Percentiles rank a stretch among this genome's conserved stretches.
phyloP scores from a whole-genome alignment of 2,797 vertebrate species.

The Arvicola amphibius region DNA sequence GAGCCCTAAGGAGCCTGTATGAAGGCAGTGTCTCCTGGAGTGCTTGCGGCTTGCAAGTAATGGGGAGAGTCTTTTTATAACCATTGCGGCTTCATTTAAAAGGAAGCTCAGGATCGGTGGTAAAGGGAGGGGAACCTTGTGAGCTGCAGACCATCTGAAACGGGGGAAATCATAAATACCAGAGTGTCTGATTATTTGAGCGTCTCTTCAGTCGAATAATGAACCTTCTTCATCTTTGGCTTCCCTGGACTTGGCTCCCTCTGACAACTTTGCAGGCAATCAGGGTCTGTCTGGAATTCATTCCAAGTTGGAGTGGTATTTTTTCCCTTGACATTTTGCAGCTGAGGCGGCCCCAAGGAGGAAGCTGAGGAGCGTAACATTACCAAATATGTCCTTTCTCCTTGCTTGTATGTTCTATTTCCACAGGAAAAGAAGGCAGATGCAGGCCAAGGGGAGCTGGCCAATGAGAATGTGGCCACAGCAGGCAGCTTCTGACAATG shows the following conservation, averaged over 20 bases:
- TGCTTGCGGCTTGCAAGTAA: slow-evolving; percentile 75
- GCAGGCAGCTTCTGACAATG: slow-evolving; percentile 68
- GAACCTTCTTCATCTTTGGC: slow-evolving; percentile 88
- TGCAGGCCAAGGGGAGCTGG: slow-evolving; percentile 67
- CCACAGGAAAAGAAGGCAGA: slow-evolving; percentile 86
- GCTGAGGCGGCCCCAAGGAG: slow-evolving; percentile 86
- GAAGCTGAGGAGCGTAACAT: slow-evolving; percentile 85
- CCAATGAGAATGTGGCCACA: slow-evolving; percentile 76
- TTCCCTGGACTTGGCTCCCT: slow-evolving; percentile 86
- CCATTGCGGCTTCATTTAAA: slow-evolving; percentile 80
- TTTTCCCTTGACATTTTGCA: slow-evolving; percentile 87
- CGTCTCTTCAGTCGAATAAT: slow-evolving; percentile 86
- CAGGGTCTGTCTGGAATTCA: slow-evolving; percentile 90
- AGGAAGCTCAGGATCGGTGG: slow-evolving; percentile 82
- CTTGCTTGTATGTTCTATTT: slow-evolving; percentile 86
- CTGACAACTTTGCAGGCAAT: slow-evolving; percentile 88
- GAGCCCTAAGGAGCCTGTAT: slow-evolving; percentile 65
- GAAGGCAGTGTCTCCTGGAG: slow-evolving; percentile 78
- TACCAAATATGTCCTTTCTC: slow-evolving; percentile 90
- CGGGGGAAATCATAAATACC: slow-evolving; percentile 83
- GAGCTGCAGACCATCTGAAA: slow-evolving; percentile 85
- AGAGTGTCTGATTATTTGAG: slow-evolving; percentile 87
- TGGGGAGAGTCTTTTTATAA: slow-evolving; percentile 84
- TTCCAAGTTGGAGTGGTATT: slow-evolving; percentile 87
- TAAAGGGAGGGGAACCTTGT: slow-evolving; percentile 79